These are phyloP conservation scores for Lepidothrix coronata DNA, from an alignment of 2,113 vertebrate species.

Conservation along the genomic window DNA sequence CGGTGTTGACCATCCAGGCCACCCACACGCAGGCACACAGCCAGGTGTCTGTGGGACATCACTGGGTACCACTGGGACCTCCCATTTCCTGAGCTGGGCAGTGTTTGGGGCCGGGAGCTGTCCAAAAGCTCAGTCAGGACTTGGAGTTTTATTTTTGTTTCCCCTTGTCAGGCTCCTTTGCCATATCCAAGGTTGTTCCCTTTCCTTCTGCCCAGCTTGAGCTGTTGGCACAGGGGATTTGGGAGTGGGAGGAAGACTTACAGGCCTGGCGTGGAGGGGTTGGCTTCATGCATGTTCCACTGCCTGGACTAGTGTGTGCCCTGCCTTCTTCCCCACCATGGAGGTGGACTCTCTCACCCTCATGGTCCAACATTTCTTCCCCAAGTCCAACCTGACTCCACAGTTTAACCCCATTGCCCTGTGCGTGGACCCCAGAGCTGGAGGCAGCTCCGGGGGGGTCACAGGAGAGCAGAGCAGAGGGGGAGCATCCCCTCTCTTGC, in stretches of 20 bases:
- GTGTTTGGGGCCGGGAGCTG: not conserved
- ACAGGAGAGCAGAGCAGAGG: not conserved
- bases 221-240: not conserved
- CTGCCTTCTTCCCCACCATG: not conserved
- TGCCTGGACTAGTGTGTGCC: not conserved
- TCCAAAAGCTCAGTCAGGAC: not conserved
- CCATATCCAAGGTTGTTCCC: not conserved
- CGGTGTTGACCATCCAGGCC: not conserved
- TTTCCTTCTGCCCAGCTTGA: not conserved
- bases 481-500: not conserved
- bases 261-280: not conserved
- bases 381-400: not conserved
- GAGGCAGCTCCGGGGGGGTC: not conserved
- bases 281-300: not conserved
- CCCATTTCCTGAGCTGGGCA: not conserved
- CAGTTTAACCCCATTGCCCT: not conserved
- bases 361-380: not conserved
- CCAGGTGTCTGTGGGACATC: not conserved
- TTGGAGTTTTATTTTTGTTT: not conserved
- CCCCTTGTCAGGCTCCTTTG: not conserved
- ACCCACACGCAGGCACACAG: rapidly evolving
- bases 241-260: not conserved
- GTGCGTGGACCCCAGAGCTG: not conserved
- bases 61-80: not conserved
- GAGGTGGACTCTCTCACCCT: not conserved